Conservation (phyloP, 2,797 vertebrate genomes). For the Cyprinodon diabolis region DNA sequence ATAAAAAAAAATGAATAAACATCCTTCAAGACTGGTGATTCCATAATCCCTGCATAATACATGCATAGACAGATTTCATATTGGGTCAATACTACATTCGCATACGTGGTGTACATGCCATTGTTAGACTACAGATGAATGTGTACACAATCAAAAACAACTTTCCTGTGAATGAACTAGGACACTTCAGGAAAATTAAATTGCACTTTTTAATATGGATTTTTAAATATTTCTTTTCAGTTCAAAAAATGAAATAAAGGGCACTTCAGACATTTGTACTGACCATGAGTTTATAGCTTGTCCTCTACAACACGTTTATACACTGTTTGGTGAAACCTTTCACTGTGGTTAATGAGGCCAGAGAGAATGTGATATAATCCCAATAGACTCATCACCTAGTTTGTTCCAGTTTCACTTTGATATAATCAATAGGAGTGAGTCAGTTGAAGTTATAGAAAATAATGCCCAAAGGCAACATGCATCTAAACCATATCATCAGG, state of each 20-base stretch:
- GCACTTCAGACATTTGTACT: conserved; percentile 13
- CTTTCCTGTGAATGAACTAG: conserved; percentile 1
- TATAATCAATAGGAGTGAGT: conserved; percentile 34
- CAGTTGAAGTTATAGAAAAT: conserved; percentile 14
- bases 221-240: not conserved
- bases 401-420: conserved; percentile 30
- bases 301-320: conserved; percentile 21
- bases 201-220: not conserved
- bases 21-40: no score
- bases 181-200: conserved; percentile 7
- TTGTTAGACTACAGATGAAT: not conserved
- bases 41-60: no score
- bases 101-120: not conserved
- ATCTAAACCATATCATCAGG: conserved; percentile 34
- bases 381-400: conserved; percentile 6
- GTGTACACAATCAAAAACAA: not conserved
- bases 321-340: conserved; percentile 18
- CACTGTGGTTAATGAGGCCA: conserved; percentile 6
- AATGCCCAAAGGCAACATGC: conserved; percentile 19
- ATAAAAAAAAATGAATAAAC: no score
- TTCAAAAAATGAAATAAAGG: not conserved
- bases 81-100: not conserved
- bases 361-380: conserved; percentile 1
- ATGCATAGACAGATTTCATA: not conserved
- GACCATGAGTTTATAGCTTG: conserved; percentile 5